Conservation (phyloP, 2,113 vertebrate species). For the Eurystomus gularis region DNA sequence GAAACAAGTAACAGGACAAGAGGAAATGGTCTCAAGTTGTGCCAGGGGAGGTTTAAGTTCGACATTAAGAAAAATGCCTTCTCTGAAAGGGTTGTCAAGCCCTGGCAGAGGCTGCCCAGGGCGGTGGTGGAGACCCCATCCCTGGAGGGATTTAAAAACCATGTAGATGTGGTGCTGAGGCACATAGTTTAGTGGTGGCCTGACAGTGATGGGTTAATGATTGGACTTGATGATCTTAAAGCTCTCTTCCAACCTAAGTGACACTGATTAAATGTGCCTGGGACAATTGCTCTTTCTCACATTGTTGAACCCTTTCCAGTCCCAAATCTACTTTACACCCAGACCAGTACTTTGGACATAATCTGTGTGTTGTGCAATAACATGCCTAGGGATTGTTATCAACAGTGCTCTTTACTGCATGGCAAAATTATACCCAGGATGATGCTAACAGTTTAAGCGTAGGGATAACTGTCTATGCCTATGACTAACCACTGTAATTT, state of each 20-base stretch:
- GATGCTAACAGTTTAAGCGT: fast-evolving
- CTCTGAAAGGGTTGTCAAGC: no score
- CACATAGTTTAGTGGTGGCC: not conserved
- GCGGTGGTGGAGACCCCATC: not conserved
- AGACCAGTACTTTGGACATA: not conserved
- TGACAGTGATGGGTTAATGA: not conserved
- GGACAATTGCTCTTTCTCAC: not conserved
- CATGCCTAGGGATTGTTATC: no score
- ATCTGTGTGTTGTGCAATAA: not conserved
- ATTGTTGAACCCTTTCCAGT: not conserved
- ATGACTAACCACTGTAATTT: not conserved
- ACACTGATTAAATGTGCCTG: not conserved
- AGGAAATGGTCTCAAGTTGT: not conserved
- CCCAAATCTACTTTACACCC: not conserved
- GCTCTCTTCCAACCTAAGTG: not conserved
- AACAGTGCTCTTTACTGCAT: not conserved
- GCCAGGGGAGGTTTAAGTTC: not conserved
- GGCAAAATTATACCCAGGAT: not conserved
- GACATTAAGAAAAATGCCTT: not conserved
- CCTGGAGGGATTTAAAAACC: not conserved
- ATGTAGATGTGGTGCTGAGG: not conserved
- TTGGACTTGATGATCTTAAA: not conserved
- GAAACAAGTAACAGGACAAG: not conserved
- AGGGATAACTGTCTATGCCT: not conserved
- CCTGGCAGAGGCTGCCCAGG: no score